Conservation (phyloP, 2,888 invertebrate species). For the Melanophora roralis region DNA sequence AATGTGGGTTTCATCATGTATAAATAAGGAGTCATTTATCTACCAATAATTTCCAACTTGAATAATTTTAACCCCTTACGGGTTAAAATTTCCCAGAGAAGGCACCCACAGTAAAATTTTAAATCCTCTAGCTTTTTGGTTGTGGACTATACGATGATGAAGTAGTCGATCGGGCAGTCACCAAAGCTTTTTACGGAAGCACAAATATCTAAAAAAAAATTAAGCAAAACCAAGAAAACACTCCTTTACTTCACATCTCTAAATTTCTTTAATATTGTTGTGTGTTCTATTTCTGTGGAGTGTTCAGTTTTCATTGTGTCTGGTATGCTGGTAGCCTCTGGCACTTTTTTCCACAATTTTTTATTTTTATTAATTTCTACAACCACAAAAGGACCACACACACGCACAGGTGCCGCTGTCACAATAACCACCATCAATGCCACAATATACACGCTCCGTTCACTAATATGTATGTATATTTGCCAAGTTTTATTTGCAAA, state of each 20-base stretch:
- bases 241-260: slow-evolving; percentile 8
- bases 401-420: slow-evolving; percentile 58
- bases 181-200: no score
- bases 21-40: no score
- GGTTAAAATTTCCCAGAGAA: no score
- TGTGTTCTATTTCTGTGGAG: not conserved
- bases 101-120: no score
- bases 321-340: slow-evolving; percentile 50
- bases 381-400: slow-evolving; percentile 59
- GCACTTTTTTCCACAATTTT: slow-evolving; percentile 45
- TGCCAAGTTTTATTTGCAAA: slow-evolving; percentile 46
- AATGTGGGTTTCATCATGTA: no score
- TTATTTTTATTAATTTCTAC: slow-evolving; percentile 5
- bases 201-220: no score
- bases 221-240: not conserved
- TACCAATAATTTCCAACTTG: no score
- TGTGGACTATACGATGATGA: no score
- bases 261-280: not conserved
- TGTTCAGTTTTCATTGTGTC: slow-evolving; percentile 36
- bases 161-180: no score
- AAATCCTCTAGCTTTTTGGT: no score
- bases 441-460: slow-evolving; percentile 23
- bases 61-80: no score
- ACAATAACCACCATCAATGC: slow-evolving; percentile 37
- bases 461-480: not conserved